Evolutionary conservation across 2,888 invertebrate genomes (phyloP).

Genomic region (Liopterus haemorrhoidalis): DNA sequence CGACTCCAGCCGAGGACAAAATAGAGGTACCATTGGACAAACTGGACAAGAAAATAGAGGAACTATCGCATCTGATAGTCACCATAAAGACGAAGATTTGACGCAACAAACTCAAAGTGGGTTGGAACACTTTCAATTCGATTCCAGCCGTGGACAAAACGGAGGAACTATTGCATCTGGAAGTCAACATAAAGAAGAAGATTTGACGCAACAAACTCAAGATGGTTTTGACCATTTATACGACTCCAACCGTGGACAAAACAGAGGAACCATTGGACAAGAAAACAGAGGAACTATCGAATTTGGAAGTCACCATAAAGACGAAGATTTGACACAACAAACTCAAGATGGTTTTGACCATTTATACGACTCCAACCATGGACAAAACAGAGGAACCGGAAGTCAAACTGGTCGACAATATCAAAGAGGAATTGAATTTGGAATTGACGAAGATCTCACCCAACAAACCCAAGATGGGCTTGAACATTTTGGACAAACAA

Average conservation of each 20-base stretch:
- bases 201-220: conserved; percentile 32
- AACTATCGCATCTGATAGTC: conserved; percentile 8
- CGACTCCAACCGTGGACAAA: conserved; percentile 6
- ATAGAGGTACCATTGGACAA: conserved; percentile 7
- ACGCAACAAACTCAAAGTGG: conserved; percentile 34
- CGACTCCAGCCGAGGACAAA: conserved; percentile 4
- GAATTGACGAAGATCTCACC: conserved; percentile 7
- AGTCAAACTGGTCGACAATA: too few species aligned
- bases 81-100: conserved; percentile 15
- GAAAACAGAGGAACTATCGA: conserved; percentile 27
- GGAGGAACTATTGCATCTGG: conserved; percentile 20
- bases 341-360: conserved; percentile 18
- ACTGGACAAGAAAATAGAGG: conserved; percentile 1
- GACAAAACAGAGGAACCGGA: conserved; percentile 13
- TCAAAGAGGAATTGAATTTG: conserved; percentile 20
- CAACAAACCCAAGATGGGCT: conserved; percentile 33
- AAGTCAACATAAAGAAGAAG: conserved; percentile 26
- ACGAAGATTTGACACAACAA: conserved; percentile 26
- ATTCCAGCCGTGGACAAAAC: conserved; percentile 28
- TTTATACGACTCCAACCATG: conserved; percentile 7
- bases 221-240: conserved; percentile 27
- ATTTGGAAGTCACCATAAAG: conserved; percentile 13
- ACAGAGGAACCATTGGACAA: conserved; percentile 7
- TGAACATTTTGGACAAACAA: conserved; percentile 39
- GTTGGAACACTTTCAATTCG: conserved; percentile 7